A percentile compares a stretch with the other conserved stretches of the same genome.
phyloP scores from a whole-genome alignment of 2,888 invertebrate species.

The Dryobotodes eremita region DNA sequence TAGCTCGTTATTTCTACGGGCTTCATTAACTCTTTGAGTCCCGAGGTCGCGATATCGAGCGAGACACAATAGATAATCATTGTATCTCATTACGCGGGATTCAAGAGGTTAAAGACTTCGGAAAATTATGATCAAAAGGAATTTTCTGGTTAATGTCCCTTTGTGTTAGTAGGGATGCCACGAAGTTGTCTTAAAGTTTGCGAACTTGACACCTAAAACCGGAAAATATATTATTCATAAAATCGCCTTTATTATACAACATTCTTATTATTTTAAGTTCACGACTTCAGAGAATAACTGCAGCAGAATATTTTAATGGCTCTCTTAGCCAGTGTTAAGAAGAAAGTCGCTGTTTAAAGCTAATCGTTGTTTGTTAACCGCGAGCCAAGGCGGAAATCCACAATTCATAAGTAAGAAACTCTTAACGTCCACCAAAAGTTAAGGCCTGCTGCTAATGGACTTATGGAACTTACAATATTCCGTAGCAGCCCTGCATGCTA shows the following conservation, averaged over 20 bases:
- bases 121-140: conserved; percentile 63
- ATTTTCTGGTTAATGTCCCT: conserved; percentile 57
- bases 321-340: conserved; percentile 33
- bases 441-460: conserved; percentile 40
- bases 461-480: conserved; percentile 40
- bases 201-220: background rate
- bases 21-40: conserved; percentile 46
- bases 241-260: background rate
- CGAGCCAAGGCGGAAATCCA: conserved; percentile 9
- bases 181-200: background rate
- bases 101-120: conserved; percentile 50
- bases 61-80: too few species aligned
- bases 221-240: background rate
- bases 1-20: conserved; percentile 69
- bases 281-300: background rate
- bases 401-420: conserved; percentile 53
- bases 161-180: conserved; percentile 38
- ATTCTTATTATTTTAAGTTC: conserved; percentile 7
- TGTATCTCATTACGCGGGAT: too few species aligned
- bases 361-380: conserved; percentile 50
- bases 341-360: conserved; percentile 36
- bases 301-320: conserved; percentile 17
- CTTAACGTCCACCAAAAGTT: conserved; percentile 44
- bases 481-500: conserved; percentile 41
- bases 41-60: too few species aligned